A percentile compares a stretch with the other conserved stretches of the same genome.
Evolutionary conservation across 2,888 invertebrate species (phyloP).

Genomic region (Leptinotarsa juncta): DNA sequence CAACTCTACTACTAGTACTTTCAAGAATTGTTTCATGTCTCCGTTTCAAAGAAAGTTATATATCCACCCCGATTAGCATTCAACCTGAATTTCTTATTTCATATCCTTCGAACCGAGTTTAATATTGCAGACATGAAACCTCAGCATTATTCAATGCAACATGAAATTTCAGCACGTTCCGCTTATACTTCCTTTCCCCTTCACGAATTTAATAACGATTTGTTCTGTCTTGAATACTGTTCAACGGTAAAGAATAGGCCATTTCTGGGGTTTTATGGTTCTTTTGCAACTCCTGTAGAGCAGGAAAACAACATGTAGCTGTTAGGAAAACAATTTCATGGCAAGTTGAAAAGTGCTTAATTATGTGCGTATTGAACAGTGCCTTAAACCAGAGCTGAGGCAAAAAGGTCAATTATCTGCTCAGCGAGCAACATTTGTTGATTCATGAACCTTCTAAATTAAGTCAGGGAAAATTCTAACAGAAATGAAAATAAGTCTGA

Average conservation of each 20-base stretch:
- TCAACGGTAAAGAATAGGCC: neutral
- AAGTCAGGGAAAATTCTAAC: too few relatives aligned
- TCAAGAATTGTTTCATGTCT: neutral
- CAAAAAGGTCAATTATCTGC: too few relatives aligned
- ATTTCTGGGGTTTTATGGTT: constrained; percentile 9
- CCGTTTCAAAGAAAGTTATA: neutral
- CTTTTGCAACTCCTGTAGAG: neutral
- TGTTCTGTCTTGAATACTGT: constrained; percentile 19
- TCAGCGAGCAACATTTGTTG: neutral
- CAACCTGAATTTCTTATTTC: constrained; percentile 22
- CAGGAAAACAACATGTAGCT: neutral
- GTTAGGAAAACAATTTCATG: neutral
- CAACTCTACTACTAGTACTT: too few relatives aligned
- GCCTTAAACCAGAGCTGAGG: neutral
- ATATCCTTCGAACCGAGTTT: constrained; percentile 9
- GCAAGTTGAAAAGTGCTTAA: neutral
- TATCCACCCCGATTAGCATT: constrained; percentile 4
- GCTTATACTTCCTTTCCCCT: constrained; percentile 28
- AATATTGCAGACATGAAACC: constrained; percentile 27
- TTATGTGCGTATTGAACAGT: neutral
- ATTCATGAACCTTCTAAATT: neutral
- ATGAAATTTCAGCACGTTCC: constrained; percentile 34
- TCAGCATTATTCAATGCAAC: constrained; percentile 32
- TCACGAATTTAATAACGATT: constrained; percentile 27
- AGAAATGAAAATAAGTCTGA: too few relatives aligned